A percentile compares a stretch with the other conserved stretches of the same genome.
These are phyloP conservation scores for Balanococcus diminutus DNA, from an alignment of 2,888 invertebrate genomes.

Conservation along the genomic window DNA sequence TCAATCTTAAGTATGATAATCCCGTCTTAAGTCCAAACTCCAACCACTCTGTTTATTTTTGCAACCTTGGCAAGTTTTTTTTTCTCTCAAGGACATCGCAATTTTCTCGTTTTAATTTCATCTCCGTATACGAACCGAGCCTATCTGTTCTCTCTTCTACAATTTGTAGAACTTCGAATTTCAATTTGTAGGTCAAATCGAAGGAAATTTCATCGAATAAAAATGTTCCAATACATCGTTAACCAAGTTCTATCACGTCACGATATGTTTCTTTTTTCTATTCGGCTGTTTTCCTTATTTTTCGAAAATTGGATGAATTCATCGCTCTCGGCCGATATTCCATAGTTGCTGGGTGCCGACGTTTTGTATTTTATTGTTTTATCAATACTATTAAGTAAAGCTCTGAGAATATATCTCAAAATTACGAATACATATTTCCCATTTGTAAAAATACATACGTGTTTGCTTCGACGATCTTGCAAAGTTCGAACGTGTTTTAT, in stretches of 20 bases:
- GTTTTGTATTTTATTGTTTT: not conserved
- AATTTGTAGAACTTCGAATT: not conserved
- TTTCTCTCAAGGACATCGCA: not conserved
- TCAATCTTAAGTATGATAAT: no score
- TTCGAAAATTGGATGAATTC: not conserved
- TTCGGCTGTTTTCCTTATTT: not conserved
- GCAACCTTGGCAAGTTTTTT: not conserved
- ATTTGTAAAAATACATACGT: not conserved
- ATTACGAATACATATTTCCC: not conserved
- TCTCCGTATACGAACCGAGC: not conserved
- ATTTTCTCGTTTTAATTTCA: not conserved
- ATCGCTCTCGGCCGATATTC: not conserved
- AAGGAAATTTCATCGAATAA: not conserved
- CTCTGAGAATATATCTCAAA: not conserved
- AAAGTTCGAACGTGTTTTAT: not conserved
- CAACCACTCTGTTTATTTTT: not conserved
- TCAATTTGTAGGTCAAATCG: not conserved
- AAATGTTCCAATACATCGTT: not conserved
- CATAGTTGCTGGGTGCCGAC: not conserved
- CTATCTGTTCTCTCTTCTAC: not conserved
- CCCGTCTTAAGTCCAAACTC: not conserved
- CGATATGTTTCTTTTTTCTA: not conserved
- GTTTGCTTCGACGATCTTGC: not conserved
- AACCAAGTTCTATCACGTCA: not conserved
- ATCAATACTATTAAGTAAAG: not conserved